A percentile compares a stretch with the other conserved stretches of the same genome.
Evolutionary conservation across 2,888 invertebrate genomes (phyloP).

Genomic region (Antheraea yamamai): DNA sequence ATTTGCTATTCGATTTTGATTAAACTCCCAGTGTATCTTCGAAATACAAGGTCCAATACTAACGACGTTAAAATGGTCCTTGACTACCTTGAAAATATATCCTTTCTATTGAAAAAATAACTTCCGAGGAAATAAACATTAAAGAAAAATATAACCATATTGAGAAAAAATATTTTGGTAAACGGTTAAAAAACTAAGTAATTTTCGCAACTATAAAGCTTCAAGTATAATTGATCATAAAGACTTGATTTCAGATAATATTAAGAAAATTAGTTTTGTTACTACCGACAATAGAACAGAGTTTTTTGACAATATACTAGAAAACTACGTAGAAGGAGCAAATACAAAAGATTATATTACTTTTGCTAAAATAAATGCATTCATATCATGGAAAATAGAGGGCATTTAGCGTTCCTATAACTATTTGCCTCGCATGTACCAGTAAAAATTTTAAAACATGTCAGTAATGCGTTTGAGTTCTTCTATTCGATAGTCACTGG

Average conservation of each 20-base stretch:
- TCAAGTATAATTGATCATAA: not conserved
- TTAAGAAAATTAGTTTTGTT: not conserved
- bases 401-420: not conserved
- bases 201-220: not conserved
- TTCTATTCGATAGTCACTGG: too few relatives aligned
- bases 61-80: too few relatives aligned
- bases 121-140: too few relatives aligned
- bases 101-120: too few relatives aligned
- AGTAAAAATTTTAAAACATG: not conserved
- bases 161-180: too few relatives aligned
- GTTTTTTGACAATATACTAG: not conserved
- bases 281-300: not conserved
- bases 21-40: too few relatives aligned
- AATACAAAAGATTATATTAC: not conserved
- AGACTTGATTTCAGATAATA: not conserved
- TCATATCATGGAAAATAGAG: not conserved
- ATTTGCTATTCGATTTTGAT: too few relatives aligned
- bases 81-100: too few relatives aligned
- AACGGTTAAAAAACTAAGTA: too few relatives aligned
- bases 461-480: too few relatives aligned
- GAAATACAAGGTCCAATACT: too few relatives aligned
- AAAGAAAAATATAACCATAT: too few relatives aligned
- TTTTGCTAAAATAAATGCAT: not conserved
- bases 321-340: not conserved
- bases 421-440: not conserved